These are phyloP conservation scores for Crepidodera aurea DNA, from an alignment of 2,888 invertebrate genomes.

Conservation along the genomic window DNA sequence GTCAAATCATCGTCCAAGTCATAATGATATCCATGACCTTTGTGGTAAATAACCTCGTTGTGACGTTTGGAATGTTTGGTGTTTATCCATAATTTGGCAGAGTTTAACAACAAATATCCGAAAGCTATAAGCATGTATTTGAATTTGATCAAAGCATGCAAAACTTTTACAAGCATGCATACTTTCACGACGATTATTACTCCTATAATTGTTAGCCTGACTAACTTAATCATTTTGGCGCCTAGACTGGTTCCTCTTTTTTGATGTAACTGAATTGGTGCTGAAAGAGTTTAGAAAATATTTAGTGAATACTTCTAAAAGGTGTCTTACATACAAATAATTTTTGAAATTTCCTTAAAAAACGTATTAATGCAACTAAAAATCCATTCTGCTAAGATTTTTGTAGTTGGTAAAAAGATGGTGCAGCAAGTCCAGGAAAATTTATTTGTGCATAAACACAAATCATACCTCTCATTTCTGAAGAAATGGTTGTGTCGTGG, in stretches of 20 bases:
- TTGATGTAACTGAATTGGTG: neutral
- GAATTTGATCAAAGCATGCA: constrained; percentile 76
- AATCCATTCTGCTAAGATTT: too few species aligned
- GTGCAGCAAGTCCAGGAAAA: too few species aligned
- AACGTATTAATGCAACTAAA: too few species aligned
- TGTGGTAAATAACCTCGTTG: constrained; percentile 81
- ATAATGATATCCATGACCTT: constrained; percentile 84
- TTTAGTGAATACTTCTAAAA: too few species aligned
- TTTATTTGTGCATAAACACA: too few species aligned
- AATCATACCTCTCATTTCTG: too few species aligned
- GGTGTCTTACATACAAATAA: too few species aligned
- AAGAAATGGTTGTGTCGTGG: too few species aligned
- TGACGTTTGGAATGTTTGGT: constrained; percentile 73
- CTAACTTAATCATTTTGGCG: constrained; percentile 72
- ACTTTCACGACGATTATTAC: constrained; percentile 77
- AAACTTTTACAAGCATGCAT: constrained; percentile 72
- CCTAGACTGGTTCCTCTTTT: constrained; percentile 67
- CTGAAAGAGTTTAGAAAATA: too few species aligned
- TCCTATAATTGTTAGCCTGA: constrained; percentile 73
- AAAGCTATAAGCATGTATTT: constrained; percentile 81
- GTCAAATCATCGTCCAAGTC: constrained; percentile 67
- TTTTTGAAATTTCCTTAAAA: too few species aligned
- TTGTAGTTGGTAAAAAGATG: too few species aligned
- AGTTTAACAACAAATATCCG: constrained; percentile 73
- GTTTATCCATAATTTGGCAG: constrained; percentile 77